A percentile compares a stretch with the other conserved stretches of the same genome.
phyloP scores from a whole-genome alignment of 2,113 vertebrate genomes.

The Microcebus lehilahytsara region DNA sequence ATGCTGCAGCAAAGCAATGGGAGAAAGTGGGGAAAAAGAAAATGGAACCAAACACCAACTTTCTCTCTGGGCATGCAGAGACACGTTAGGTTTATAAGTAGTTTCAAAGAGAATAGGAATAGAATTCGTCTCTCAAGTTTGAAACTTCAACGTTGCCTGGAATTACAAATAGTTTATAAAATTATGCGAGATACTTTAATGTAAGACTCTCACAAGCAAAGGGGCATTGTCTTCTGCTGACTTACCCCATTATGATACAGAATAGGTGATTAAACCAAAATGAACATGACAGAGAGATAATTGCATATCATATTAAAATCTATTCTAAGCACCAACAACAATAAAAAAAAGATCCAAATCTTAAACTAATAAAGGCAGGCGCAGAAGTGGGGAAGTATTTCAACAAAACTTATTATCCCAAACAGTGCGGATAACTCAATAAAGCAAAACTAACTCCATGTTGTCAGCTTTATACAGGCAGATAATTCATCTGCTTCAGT shows the following conservation, averaged over 20 bases:
- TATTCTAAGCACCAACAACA: background rate
- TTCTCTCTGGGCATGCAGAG: background rate
- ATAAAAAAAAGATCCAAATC: background rate
- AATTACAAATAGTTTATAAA: slow-evolving; percentile 39
- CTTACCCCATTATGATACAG: background rate
- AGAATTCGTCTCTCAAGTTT: background rate
- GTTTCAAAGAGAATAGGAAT: background rate
- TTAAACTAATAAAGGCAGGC: slow-evolving; percentile 55
- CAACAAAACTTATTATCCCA: slow-evolving; percentile 29
- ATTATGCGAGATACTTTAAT: background rate
- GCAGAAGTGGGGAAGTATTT: slow-evolving; percentile 37
- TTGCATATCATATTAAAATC: slow-evolving; percentile 31
- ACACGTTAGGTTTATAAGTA: background rate
- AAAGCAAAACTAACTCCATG: slow-evolving; percentile 26
- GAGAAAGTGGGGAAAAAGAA: background rate
- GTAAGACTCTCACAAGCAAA: background rate
- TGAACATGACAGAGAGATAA: slow-evolving; percentile 48
- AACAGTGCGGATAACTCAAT: slow-evolving; percentile 27
- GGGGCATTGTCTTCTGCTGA: background rate
- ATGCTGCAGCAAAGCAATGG: background rate
- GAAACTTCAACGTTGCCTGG: background rate
- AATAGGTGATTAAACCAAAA: background rate
- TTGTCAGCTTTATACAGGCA: background rate
- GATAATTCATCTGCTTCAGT: background rate
- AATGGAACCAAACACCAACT: background rate